A percentile compares a stretch with the other conserved stretches of the same genome.
phyloP scores from a whole-genome alignment of 30 jellyfish, hydroid and myxozoan genomes.

The Hydractinia symbiolongicarpus region DNA sequence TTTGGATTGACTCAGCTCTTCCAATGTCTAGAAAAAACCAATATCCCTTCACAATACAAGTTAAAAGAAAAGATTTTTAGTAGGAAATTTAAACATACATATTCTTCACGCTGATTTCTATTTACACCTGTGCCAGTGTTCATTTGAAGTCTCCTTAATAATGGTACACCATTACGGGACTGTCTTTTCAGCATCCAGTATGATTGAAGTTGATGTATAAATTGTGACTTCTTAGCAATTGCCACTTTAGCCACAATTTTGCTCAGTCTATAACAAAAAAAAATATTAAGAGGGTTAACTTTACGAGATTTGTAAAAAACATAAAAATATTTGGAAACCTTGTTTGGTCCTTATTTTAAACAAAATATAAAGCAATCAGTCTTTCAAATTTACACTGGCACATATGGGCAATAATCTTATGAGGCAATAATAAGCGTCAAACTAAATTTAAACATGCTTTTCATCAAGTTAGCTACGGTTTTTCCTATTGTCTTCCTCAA shows the following conservation, averaged over 20 bases:
- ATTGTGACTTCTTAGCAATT: conserved; percentile 83
- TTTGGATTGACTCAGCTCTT: conserved; percentile 67
- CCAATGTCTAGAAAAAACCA: conserved; percentile 21
- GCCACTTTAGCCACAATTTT: conserved; percentile 89
- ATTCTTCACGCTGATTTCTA: conserved; percentile 68
- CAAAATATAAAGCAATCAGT: too few species aligned
- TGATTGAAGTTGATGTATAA: conserved; percentile 87
- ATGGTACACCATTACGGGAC: conserved; percentile 97
- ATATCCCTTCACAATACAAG: not conserved
- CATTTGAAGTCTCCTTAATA: conserved; percentile 86
- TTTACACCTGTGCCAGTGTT: conserved; percentile 59
- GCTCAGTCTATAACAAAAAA: conserved; percentile 51
- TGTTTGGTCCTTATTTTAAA: too few species aligned
- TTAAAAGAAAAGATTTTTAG: not conserved
- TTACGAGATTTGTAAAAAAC: too few species aligned
- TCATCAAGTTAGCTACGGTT: too few species aligned
- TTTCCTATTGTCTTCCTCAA: too few species aligned
- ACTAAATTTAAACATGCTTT: too few species aligned
- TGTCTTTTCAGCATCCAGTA: conserved; percentile 98
- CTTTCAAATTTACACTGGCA: too few species aligned
- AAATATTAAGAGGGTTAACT: not conserved
- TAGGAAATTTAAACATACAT: not conserved
- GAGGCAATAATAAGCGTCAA: too few species aligned
- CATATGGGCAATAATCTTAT: too few species aligned
- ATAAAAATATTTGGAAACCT: too few species aligned